A percentile compares a stretch with the other conserved stretches of the same genome.
Evolutionary conservation across 2,113 vertebrate species (phyloP).

Genomic region (Erythrocercus mccallii): DNA sequence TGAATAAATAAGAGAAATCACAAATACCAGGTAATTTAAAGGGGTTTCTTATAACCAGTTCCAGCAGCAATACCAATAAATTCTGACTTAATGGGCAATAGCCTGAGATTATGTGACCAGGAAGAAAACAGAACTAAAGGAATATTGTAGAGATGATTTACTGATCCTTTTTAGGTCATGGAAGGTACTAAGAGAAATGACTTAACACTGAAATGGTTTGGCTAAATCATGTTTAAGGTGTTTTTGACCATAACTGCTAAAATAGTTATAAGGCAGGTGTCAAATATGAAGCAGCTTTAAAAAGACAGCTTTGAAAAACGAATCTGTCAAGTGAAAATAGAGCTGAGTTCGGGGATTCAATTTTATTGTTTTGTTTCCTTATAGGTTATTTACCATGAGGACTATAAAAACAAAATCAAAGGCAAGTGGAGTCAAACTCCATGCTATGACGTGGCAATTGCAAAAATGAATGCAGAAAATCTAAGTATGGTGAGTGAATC

Average conservation of each 20-base stretch:
- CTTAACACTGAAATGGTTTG: not conserved
- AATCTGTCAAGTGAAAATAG: not conserved
- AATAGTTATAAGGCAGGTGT: not conserved
- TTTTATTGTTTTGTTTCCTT: not conserved
- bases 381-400: slow-evolving; percentile 89
- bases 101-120: not conserved
- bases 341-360: not conserved
- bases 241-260: not conserved
- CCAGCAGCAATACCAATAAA: not conserved
- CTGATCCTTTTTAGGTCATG: not conserved
- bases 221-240: not conserved
- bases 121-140: not conserved
- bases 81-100: not conserved
- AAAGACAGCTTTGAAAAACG: not conserved
- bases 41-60: not conserved
- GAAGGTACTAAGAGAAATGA: not conserved
- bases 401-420: slow-evolving; percentile 91
- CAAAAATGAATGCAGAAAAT: slow-evolving; percentile 90
- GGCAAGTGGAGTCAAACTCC: slow-evolving; percentile 97
- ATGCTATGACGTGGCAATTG: slow-evolving; percentile 89
- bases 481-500: slow-evolving; percentile 82
- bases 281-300: not conserved
- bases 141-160: not conserved
- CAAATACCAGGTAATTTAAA: not conserved
- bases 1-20: not conserved